A percentile compares a stretch with the other conserved stretches of the same genome.
Evolutionary conservation across 2,113 vertebrate species (phyloP).

Genomic region (Cinclus cinclus): DNA sequence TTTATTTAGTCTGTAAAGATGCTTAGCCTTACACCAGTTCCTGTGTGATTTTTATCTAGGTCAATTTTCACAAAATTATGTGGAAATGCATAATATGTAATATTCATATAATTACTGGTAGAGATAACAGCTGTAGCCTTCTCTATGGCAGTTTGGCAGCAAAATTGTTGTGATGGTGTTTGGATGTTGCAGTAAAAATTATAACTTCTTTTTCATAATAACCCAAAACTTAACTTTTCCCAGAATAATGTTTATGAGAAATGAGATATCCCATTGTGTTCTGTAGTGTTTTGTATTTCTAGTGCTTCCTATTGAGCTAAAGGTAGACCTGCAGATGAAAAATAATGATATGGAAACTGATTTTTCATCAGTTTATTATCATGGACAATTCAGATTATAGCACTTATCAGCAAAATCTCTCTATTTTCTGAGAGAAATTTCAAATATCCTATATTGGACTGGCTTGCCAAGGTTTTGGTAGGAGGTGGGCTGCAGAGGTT

Average conservation of each 20-base stretch:
- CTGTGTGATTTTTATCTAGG: background rate
- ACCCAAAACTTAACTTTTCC: background rate
- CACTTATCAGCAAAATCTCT: background rate
- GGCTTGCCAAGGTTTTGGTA: background rate
- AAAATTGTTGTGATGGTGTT: background rate
- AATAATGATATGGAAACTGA: background rate
- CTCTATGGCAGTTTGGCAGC: background rate
- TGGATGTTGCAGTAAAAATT: background rate
- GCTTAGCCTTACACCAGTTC: background rate
- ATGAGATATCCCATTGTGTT: background rate
- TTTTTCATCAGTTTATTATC: background rate
- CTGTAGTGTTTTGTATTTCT: background rate
- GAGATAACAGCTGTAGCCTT: background rate
- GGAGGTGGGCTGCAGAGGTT: accelerated
- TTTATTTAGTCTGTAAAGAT: background rate
- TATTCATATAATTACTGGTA: background rate
- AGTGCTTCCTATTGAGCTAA: background rate
- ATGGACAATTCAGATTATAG: background rate
- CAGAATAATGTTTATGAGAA: background rate
- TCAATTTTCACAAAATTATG: background rate
- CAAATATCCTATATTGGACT: background rate
- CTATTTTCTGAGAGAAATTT: background rate
- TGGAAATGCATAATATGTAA: background rate
- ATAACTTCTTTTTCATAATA: background rate
- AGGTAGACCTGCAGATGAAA: background rate